Percentiles rank a stretch among this genome's conserved stretches.
Conservation (phyloP, 35 echinoderm and acorn worm genomes). For the Lytechinus variegatus region DNA sequence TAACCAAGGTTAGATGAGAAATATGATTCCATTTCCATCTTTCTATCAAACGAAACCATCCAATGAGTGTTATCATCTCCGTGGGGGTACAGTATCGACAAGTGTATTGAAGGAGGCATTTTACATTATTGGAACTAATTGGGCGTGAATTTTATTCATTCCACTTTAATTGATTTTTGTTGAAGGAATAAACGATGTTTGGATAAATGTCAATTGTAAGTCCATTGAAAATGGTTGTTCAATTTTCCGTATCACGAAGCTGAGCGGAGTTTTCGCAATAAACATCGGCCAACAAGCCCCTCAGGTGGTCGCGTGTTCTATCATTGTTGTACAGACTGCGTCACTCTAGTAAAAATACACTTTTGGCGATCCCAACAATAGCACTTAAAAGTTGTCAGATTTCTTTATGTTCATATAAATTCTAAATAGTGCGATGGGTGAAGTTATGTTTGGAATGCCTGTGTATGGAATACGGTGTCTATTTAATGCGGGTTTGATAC, state of each 20-base stretch:
- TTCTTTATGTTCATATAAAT: background rate
- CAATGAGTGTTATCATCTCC: background rate
- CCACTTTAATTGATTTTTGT: conserved; percentile 16
- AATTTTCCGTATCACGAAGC: conserved; percentile 21
- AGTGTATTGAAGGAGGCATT: background rate
- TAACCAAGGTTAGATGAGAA: background rate
- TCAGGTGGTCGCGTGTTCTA: conserved; percentile 22
- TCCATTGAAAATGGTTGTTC: background rate
- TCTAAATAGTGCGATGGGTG: background rate
- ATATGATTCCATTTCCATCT: background rate
- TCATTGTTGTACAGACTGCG: conserved; percentile 2
- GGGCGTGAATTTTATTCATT: background rate
- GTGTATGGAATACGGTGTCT: background rate
- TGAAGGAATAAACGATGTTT: conserved; percentile 18
- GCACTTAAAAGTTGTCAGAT: background rate
- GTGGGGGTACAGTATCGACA: conserved; percentile 11
- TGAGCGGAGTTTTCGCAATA: background rate
- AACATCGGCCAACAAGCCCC: conserved; percentile 39
- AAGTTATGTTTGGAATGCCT: conserved; percentile 12
- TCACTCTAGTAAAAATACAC: background rate
- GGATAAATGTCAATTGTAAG: conserved; percentile 38
- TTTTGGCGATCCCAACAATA: background rate
- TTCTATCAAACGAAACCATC: background rate
- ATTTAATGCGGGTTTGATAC: conserved; percentile 29
- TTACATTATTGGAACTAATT: conserved; percentile 26